These are phyloP conservation scores for Tetropium fuscum DNA, from an alignment of 2,888 invertebrate species.

Conservation along the genomic window DNA sequence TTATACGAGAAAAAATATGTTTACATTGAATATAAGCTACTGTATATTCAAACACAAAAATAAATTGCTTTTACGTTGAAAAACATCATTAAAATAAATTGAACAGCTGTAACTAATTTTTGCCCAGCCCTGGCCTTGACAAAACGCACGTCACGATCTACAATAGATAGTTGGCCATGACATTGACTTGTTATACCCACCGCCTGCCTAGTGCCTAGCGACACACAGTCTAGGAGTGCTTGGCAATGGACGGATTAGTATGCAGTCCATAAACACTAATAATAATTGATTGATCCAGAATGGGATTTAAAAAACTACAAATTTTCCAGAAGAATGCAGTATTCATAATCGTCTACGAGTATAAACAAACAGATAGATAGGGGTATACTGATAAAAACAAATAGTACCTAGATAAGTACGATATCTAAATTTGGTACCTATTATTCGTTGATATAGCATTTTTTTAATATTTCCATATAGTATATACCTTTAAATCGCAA, in stretches of 20 bases:
- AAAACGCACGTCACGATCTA: conserved; percentile 46
- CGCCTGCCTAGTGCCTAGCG: conserved; percentile 49
- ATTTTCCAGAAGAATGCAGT: no score
- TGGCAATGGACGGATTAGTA: conserved; percentile 17
- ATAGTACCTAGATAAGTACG: no score
- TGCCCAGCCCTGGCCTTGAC: conserved; percentile 50
- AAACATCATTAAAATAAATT: conserved; percentile 45
- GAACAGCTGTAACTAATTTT: conserved; percentile 50
- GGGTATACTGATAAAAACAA: no score
- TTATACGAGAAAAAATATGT: conserved; percentile 7
- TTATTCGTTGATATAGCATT: no score
- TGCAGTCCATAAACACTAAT: neutral
- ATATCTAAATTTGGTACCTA: no score
- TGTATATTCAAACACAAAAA: conserved; percentile 35
- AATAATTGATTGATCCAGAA: no score
- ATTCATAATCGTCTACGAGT: no score
- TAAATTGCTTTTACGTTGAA: conserved; percentile 42
- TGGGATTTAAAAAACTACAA: no score
- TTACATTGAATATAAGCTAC: conserved; percentile 23
- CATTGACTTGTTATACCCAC: conserved; percentile 48
- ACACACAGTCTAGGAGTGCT: conserved; percentile 48
- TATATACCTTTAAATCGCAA: no score
- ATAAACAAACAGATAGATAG: no score
- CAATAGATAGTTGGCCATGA: conserved; percentile 52
- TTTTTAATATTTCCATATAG: no score